Evolutionary conservation across 2,797 vertebrate genomes (phyloP), one percentile per base, ranked within the genome.

Genomic region (Heteromormyrus szaboi): DNA sequence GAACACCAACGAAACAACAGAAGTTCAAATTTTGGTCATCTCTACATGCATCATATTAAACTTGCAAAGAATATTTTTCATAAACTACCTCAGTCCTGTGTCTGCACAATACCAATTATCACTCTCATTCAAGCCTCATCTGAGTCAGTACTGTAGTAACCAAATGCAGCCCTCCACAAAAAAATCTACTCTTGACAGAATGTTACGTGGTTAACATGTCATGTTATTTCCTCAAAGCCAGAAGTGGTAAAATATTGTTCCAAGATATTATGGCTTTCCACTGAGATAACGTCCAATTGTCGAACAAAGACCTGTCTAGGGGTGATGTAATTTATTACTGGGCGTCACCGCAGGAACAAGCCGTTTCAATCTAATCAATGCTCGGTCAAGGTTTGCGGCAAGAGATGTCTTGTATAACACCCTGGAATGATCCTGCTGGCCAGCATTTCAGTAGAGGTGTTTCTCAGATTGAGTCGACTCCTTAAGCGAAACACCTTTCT

Each of bases 271-370:
- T 14, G 3, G 54, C 19, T 48, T 46, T 46, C 54, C 51, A 22
- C n/a, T 87, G 29, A n/a, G 51, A 65, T 46, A 65, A 22, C 6
- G n/a, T 17, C 53, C 53, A 19, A 65, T n/a, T 59, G 33, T n/a
- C 14, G 48, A 87, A 87, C 54, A 62, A 44, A 19, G 41, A 14
- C 59, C 44, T 22, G 86, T 46, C 37, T 41, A 87, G 8, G 37
- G 54, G 56, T 87, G 56, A 87, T 65, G 86, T 65, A 46, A 65
- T 87, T 87, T 65, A 87, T 65, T 87, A 37, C 86, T 62, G 59
- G 54, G 86, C 3, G 53, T 87, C 56, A 12, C 84, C 17, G 12
- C 84, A 54, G 48, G 51, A 86, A 86, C 48, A 33, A 56, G 50
- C 14, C 3, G 53, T 86, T 56, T 86, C 25, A 59, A n/a, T 53